Base-by-base conservation (phyloP, 2,113 vertebrate species). In the Alligator sinensis region DNA sequence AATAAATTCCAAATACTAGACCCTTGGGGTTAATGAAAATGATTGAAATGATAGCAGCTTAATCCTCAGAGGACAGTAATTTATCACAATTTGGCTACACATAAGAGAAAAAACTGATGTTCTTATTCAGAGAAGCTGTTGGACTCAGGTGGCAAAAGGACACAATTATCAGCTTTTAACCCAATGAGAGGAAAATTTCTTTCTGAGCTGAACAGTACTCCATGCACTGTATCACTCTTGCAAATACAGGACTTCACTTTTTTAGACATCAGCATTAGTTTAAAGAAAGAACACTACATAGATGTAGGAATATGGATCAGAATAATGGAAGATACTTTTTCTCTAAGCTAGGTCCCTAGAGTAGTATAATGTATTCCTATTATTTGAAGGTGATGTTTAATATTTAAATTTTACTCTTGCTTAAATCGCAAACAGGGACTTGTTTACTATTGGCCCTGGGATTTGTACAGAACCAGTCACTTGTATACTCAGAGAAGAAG, bases 111-210 rank as follows among this genome's bases (percentile, higher is more conserved):
- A 6, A 61, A 14, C 24, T 1, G 2, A 18, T 91, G 18, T 14
- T 86, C 38, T 47, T 1, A 5, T 30, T 89, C 62, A n/a, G 5
- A 47, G 79, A 80, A 70, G 34, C 47, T 64, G 25, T 57, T 78
- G 27, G n/a, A 93, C 86, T 88, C 80, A 84, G 75, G 16, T 90
- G 72, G 59, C 24, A 70, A 57, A 90, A 94, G 18, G 27, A 91
- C 76, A 77, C 19, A 86, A 64, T 0, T 38, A 47, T 17, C 1
- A 59, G 7, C 5, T 55, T 88, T 80, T n/a, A 55, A 14, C 24
- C 12, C 5, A 10, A 21, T 21, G 55, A 27, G 28, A 59, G 2
- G 34, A 70, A 88, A 90, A 88, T 11, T 15, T 15, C 22, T 92
- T 81, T 11, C 80, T 8, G 22, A 80, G 34, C 24, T 7, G 13